Conservation (phyloP, 64 coral and sea anemone genomes). For the Anthopleura sola region DNA sequence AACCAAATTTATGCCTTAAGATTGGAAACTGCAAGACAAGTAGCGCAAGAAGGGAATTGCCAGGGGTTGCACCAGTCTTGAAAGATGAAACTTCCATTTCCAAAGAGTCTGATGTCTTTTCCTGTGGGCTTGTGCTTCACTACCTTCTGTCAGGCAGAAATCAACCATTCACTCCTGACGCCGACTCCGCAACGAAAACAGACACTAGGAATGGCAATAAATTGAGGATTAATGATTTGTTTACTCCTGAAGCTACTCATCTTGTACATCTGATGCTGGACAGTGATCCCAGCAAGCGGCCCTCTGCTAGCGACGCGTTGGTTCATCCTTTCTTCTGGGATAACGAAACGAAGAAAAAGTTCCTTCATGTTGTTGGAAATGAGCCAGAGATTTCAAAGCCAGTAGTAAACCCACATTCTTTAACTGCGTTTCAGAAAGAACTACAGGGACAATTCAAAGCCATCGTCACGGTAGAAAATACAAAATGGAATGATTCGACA, state of each 20-base stretch:
- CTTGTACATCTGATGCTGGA: slow-evolving; percentile 8
- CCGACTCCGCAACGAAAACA: neutral
- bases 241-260: slow-evolving; percentile 10
- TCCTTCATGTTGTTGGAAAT: slow-evolving; percentile 21
- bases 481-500: neutral
- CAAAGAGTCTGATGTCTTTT: slow-evolving; percentile 12
- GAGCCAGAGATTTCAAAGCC: neutral
- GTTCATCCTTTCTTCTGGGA: slow-evolving; percentile 27
- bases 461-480: neutral
- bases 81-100: neutral
- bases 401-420: neutral
- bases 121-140: slow-evolving; percentile 32
- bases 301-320: neutral
- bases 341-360: slow-evolving; percentile 13
- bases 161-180: neutral
- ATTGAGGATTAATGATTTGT: neutral
- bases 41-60: neutral
- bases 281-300: neutral
- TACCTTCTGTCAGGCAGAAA: neutral
- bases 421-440: neutral
- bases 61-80: neutral
- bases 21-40: neutral
- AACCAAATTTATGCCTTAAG: neutral
- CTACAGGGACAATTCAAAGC: neutral
- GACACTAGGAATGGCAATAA: neutral